Base-by-base conservation (phyloP, 2,797 vertebrate genomes). In the Spizella passerina region DNA sequence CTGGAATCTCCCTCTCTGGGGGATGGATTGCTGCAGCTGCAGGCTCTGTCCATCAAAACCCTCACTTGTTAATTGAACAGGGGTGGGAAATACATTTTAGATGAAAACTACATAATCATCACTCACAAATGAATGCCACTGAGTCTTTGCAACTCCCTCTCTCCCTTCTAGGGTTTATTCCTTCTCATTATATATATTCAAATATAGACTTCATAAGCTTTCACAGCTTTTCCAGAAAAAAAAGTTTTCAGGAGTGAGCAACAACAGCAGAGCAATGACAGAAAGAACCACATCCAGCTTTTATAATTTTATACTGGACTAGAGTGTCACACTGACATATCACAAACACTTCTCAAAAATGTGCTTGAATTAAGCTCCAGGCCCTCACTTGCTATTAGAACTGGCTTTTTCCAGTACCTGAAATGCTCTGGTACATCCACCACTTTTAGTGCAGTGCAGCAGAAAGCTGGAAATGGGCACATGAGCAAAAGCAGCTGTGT, bases 51-150 rank as follows among this genome's bases (percentile, higher is more conserved):
- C 88, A 78, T 85, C 92, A 93, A 85, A 88, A 63, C 50, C 80
- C 32, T 16, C 57, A 85, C 81, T 7, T 80, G 86, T 82, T 96
- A 94, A 95, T 94, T 92, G 88, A 75, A 78, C 14, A 69, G 84
- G 65, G 79, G 78, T 81, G 86, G 82, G 65, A 85, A 94, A 87
- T 38, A 32, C 30, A 82, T 94, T 94, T 93, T 43, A 82, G 88
- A 87, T 83, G 86, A 69, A 69, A 85, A 34, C 88, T 69, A 32
- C 78, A 80, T 68, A 70, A 94, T 91, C 66, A 88, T 88, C 76
- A 44, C 78, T 90, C 82, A 72, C 43, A 88, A 60, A 66, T 0
- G 0, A 86, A 56, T 10, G 49, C 81, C 22, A 39, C 50, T 24
- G 36, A 88, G 71, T 41, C 44, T 92, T 57, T 78, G 63, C 76